Conservation (phyloP, 2,888 invertebrate genomes). For the Drosophila villosipedis region DNA sequence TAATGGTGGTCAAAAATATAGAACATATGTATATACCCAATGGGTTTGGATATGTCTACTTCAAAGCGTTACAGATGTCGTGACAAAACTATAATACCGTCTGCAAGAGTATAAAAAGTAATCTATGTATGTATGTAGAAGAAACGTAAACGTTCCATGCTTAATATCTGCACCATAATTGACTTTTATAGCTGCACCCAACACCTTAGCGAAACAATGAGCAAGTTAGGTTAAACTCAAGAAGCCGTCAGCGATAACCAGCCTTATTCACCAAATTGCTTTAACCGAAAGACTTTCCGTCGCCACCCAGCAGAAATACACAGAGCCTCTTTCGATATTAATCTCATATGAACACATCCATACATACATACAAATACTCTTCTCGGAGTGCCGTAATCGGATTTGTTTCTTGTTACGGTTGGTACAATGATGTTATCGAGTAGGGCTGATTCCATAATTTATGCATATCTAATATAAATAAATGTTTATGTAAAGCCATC, state of each 20-base stretch:
- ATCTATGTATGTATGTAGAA: conserved; percentile 6
- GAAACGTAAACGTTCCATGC: conserved; percentile 34
- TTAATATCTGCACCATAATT: conserved; percentile 57
- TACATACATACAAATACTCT: conserved; percentile 11
- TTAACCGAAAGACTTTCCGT: conserved; percentile 77
- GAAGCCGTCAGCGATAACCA: conserved; percentile 73
- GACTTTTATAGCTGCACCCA: conserved; percentile 76
- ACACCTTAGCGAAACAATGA: conserved; percentile 71
- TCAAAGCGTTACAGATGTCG: conserved; percentile 4
- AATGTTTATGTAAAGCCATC: neutral
- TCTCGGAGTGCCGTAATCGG: neutral
- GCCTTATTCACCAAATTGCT: conserved; percentile 72
- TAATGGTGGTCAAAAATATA: neutral
- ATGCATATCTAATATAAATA: neutral
- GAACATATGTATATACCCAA: too few species aligned
- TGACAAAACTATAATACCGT: conserved; percentile 7
- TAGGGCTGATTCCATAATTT: neutral
- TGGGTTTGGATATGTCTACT: neutral
- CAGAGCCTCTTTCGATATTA: conserved; percentile 6
- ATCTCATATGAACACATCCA: conserved; percentile 3
- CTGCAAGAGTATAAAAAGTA: conserved; percentile 9
- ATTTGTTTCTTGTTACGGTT: neutral
- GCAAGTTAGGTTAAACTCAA: conserved; percentile 62
- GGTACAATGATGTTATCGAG: neutral
- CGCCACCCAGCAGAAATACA: conserved; percentile 65